phyloP scores from a whole-genome alignment of 1,140 invertebrate genomes.

The Ceratosolen fusciceps region DNA sequence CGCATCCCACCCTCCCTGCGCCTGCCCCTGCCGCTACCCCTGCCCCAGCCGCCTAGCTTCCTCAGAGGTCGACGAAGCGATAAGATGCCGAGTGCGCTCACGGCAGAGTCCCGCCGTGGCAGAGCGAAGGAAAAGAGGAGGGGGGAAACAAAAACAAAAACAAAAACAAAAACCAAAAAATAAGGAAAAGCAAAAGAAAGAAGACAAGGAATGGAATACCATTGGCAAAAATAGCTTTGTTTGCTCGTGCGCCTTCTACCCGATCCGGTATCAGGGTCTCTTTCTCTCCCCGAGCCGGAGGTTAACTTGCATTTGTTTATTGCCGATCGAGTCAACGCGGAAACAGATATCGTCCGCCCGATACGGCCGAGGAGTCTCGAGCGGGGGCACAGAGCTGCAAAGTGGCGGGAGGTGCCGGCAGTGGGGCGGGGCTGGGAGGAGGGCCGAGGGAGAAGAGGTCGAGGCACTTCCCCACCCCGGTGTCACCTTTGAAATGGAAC shows the following conservation, averaged over 20 bases:
- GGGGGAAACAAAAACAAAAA: background rate
- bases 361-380: background rate
- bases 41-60: background rate
- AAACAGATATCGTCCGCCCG: background rate
- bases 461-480: background rate
- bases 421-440: too few relatives aligned
- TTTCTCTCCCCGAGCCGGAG: background rate
- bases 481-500: conserved; percentile 29
- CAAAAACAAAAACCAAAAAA: background rate
- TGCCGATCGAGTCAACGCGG: background rate
- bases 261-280: background rate
- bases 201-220: background rate
- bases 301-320: conserved; percentile 7
- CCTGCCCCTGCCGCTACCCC: too few relatives aligned
- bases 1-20: too few relatives aligned
- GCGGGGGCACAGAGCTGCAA: too few relatives aligned
- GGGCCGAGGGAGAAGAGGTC: background rate
- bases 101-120: too few relatives aligned
- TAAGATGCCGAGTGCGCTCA: background rate
- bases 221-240: background rate
- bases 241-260: background rate
- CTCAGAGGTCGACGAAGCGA: background rate
- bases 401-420: background rate
- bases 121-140: background rate
- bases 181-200: too few relatives aligned